Percentiles rank a stretch among this genome's conserved stretches.
Evolutionary conservation across 2,113 vertebrate species (phyloP).

Genomic region (Craseonycteris thonglongyai): DNA sequence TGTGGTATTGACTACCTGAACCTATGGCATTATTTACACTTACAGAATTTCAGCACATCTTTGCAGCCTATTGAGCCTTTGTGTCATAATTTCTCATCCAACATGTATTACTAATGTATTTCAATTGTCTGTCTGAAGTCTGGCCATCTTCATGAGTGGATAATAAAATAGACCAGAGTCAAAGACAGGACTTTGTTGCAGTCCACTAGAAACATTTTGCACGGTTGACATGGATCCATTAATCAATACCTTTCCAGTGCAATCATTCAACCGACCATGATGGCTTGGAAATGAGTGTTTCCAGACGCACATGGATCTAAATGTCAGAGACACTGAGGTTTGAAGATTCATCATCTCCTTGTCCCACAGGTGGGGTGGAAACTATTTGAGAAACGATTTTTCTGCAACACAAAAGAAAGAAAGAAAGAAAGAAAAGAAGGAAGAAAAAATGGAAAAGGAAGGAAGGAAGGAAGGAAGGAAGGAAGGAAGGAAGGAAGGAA

Average conservation of each 20-base stretch:
- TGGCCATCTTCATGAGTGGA: neutral
- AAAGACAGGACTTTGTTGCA: neutral
- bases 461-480: too few species aligned
- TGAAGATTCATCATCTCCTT: neutral
- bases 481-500: too few species aligned
- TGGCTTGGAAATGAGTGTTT: constrained; percentile 2
- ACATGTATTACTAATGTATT: neutral
- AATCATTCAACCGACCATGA: neutral
- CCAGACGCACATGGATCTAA: neutral
- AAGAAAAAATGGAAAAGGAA: too few species aligned
- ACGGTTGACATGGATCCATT: neutral
- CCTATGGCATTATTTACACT: neutral
- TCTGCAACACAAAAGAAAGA: neutral
- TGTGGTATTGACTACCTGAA: neutral
- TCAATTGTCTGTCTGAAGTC: neutral
- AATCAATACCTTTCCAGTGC: neutral
- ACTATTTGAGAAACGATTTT: neutral
- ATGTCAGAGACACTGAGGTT: neutral
- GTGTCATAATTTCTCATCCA: neutral
- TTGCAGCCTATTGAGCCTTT: neutral
- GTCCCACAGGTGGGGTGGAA: neutral
- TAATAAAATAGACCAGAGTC: neutral
- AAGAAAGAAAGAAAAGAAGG: too few species aligned
- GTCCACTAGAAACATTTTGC: neutral
- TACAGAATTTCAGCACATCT: neutral